These are phyloP conservation scores for Pipistrellus nathusii DNA, from an alignment of 2,797 vertebrate genomes.

Conservation along the genomic window DNA sequence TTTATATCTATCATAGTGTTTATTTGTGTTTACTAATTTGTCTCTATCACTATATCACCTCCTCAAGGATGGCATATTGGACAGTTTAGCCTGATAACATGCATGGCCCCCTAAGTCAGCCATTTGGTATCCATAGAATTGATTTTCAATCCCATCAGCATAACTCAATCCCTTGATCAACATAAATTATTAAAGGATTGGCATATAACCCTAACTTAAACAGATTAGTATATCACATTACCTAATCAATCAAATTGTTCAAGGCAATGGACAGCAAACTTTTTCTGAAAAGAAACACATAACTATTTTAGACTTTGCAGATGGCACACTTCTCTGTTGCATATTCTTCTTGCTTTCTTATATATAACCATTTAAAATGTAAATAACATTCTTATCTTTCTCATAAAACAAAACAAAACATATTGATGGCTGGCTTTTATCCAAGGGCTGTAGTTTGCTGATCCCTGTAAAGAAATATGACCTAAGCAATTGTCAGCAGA, in stretches of 20 bases:
- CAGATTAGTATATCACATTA: background rate
- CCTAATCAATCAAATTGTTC: background rate
- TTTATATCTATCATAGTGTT: background rate
- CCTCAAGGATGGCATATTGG: background rate
- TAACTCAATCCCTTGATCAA: background rate
- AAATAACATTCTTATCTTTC: background rate
- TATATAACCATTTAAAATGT: background rate
- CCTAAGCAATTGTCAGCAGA: background rate
- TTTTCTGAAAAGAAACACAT: background rate
- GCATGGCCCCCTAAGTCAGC: background rate
- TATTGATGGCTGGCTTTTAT: background rate
- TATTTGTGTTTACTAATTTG: background rate
- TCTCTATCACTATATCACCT: background rate
- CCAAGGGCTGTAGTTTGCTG: background rate
- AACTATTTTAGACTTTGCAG: slow-evolving; percentile 3
- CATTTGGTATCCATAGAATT: background rate
- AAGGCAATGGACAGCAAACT: background rate
- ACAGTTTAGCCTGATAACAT: background rate
- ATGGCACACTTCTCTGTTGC: background rate
- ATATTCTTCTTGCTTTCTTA: background rate
- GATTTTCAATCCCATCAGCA: background rate
- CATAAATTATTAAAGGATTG: background rate
- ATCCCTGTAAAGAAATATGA: background rate
- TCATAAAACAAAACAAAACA: background rate
- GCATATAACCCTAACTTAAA: background rate